Evolutionary conservation across 1,140 invertebrate genomes (phyloP).

Genomic region (Aphidius ervi): DNA sequence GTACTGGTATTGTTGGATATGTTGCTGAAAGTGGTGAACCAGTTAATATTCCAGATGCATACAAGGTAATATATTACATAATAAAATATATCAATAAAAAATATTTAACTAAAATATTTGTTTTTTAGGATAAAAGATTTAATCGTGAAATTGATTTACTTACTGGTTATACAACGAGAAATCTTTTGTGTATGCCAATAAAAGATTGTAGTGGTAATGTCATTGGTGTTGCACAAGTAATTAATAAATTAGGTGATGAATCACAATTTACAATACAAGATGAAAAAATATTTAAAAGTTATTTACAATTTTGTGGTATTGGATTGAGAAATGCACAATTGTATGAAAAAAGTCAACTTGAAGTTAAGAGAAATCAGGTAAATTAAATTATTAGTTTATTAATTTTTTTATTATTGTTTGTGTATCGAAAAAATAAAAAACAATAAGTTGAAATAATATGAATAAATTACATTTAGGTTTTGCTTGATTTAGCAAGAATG

Average conservation of each 20-base stretch:
- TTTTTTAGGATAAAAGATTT: conserved; percentile 77
- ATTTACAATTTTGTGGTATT: conserved; percentile 94
- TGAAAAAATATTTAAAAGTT: conserved; percentile 87
- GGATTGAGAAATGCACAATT: conserved; percentile 90
- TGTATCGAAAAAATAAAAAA: not conserved
- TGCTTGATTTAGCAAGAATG: conserved; percentile 89
- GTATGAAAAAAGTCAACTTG: conserved; percentile 89
- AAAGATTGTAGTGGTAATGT: conserved; percentile 92
- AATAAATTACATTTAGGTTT: conserved; percentile 57
- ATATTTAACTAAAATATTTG: conserved; percentile 8
- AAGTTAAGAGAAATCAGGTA: conserved; percentile 91
- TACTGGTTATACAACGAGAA: conserved; percentile 90
- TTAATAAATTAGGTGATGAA: conserved; percentile 83
- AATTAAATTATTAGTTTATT: conserved; percentile 3
- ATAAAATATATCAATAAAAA: not conserved
- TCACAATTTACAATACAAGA: conserved; percentile 76
- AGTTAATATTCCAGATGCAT: conserved; percentile 93
- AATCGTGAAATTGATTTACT: conserved; percentile 89
- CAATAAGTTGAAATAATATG: not conserved
- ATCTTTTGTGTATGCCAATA: conserved; percentile 92
- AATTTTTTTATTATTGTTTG: conserved; percentile 6
- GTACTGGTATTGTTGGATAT: conserved; percentile 87
- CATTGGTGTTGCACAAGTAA: conserved; percentile 93
- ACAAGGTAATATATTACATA: conserved; percentile 65
- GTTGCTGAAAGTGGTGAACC: conserved; percentile 89